phyloP scores from a whole-genome alignment of 2,888 invertebrate species.

The Drosophila buzzatii region DNA sequence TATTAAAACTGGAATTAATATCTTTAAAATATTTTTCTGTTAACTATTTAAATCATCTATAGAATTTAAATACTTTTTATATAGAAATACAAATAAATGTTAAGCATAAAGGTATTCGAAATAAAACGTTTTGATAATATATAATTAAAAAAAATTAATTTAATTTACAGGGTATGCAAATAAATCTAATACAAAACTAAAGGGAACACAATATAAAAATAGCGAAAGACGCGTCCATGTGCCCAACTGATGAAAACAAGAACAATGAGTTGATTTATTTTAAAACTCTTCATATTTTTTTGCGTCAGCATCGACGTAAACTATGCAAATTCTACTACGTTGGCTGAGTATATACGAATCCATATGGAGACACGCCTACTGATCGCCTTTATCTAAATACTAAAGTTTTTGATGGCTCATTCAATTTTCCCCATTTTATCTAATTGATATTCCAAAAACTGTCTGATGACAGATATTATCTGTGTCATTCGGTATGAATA shows the following conservation, averaged over 20 bases:
- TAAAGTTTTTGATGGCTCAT: conserved; percentile 21
- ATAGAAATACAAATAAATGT: not conserved
- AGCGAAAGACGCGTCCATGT: conserved; percentile 43
- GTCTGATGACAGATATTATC: conserved; percentile 37
- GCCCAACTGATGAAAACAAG: conserved; percentile 48
- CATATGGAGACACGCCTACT: conserved; percentile 18
- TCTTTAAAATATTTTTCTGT: not conserved
- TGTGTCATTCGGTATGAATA: conserved; percentile 16
- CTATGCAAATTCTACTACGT: conserved; percentile 41
- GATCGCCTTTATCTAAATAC: conserved; percentile 25
- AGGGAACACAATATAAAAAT: conserved; percentile 51
- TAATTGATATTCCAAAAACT: not conserved
- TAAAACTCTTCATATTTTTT: conserved; percentile 64
- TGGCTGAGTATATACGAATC: conserved; percentile 33
- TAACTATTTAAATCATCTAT: not conserved
- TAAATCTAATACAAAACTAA: conserved; percentile 30
- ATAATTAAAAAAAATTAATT: not conserved
- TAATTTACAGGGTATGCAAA: conserved; percentile 1
- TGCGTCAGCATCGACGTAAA: conserved; percentile 71
- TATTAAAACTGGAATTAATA: not conserved
- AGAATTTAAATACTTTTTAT: not conserved
- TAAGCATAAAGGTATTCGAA: not conserved
- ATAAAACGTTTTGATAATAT: not conserved
- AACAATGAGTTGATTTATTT: conserved; percentile 72
- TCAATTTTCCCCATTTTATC: conserved; percentile 6